phyloP scores from a whole-genome alignment of 2,888 invertebrate genomes.

The Drosophila nigricruria region DNA sequence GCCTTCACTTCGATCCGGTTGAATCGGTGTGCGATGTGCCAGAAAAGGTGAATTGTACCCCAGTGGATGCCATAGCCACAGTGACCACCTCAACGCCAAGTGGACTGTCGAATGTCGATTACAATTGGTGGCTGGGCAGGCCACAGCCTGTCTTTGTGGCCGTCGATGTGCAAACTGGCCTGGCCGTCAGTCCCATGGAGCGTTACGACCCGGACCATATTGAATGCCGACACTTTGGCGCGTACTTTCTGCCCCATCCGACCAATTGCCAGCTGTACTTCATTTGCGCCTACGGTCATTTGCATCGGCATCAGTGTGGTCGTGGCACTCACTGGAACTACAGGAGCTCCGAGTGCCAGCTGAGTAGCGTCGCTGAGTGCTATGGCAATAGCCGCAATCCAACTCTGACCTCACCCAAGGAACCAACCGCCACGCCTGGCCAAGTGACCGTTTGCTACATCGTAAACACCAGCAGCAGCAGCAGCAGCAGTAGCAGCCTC shows the following conservation, averaged over 20 bases:
- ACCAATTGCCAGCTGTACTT: slow-evolving; percentile 77
- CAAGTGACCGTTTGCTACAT: slow-evolving; percentile 63
- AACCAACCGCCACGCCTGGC: slow-evolving; percentile 30
- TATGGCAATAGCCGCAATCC: slow-evolving; percentile 41
- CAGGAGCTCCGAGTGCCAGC: slow-evolving; percentile 72
- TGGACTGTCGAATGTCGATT: slow-evolving; percentile 11
- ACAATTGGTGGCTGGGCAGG: slow-evolving; percentile 44
- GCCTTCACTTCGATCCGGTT: slow-evolving; percentile 73
- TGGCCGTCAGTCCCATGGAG: slow-evolving; percentile 68
- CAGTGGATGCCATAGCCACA: not conserved
- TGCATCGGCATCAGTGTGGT: slow-evolving; percentile 82
- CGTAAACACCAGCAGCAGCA: slow-evolving; percentile 36
- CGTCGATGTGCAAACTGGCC: slow-evolving; percentile 67
- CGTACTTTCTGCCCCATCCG: slow-evolving; percentile 84
- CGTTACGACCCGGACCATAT: slow-evolving; percentile 76
- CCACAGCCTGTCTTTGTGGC: slow-evolving; percentile 69
- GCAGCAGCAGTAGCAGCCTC: slow-evolving; percentile 18
- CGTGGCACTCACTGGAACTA: slow-evolving; percentile 79
- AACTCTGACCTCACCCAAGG: not conserved
- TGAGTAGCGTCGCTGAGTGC: slow-evolving; percentile 63
- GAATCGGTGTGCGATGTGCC: slow-evolving; percentile 75
- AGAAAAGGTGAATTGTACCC: slow-evolving; percentile 59
- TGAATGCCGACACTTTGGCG: slow-evolving; percentile 81
- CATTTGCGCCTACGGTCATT: slow-evolving; percentile 82
- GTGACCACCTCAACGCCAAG: not conserved